A percentile compares a stretch with the other conserved stretches of the same genome.
Evolutionary conservation across 1,140 invertebrate genomes (phyloP).

Genomic region (Ceratoteleas bidentatus): DNA sequence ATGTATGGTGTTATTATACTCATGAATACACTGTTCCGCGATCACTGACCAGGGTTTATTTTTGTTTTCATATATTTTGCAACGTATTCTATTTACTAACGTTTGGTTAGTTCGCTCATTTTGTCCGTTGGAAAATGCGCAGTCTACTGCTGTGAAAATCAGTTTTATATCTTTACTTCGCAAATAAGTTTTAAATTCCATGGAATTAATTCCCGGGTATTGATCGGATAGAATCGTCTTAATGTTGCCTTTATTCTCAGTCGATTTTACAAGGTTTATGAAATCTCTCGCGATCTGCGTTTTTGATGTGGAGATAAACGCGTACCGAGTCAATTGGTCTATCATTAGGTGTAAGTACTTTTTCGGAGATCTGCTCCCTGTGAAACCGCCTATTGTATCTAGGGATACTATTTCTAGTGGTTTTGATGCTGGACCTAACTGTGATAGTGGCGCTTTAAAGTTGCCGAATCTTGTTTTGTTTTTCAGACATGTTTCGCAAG

Average conservation of each 20-base stretch:
- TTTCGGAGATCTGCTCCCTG: not conserved
- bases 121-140: slow-evolving; percentile 27
- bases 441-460: slow-evolving; percentile 31
- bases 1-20: slow-evolving; percentile 61
- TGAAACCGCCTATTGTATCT: slow-evolving; percentile 33
- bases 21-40: slow-evolving; percentile 51
- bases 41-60: slow-evolving; percentile 50
- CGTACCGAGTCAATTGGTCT: slow-evolving; percentile 48
- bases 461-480: slow-evolving; percentile 37
- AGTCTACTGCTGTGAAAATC: slow-evolving; percentile 22
- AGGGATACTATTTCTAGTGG: slow-evolving; percentile 45
- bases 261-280: slow-evolving; percentile 11
- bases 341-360: slow-evolving; percentile 39
- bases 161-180: slow-evolving; percentile 16
- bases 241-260: slow-evolving; percentile 19
- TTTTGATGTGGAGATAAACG: slow-evolving; percentile 43
- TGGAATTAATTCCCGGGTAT: slow-evolving; percentile 22
- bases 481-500: slow-evolving; percentile 43
- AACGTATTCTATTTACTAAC: slow-evolving; percentile 52
- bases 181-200: slow-evolving; percentile 18
- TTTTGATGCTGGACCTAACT: slow-evolving; percentile 29
- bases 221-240: slow-evolving; percentile 19
- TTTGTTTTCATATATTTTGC: slow-evolving; percentile 48
- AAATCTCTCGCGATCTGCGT: slow-evolving; percentile 18
- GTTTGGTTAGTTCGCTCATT: slow-evolving; percentile 52